These are phyloP conservation scores for Oryzias javanicus DNA, from an alignment of 2,113 vertebrate genomes.

Conservation along the genomic window DNA sequence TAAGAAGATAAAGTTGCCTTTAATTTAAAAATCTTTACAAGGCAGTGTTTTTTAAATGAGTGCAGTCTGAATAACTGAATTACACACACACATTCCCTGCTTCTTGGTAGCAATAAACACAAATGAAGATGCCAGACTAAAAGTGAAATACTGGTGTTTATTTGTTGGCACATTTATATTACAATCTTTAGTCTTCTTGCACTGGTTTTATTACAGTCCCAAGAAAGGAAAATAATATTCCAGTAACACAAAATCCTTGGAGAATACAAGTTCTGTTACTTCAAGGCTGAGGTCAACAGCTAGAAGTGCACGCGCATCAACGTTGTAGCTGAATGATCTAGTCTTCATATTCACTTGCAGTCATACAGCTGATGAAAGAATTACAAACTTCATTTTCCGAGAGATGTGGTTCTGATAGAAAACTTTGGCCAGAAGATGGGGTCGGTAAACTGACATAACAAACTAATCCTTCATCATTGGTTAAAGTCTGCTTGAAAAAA, in stretches of 20 bases:
- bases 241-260: constrained; percentile 64
- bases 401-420: constrained; percentile 26
- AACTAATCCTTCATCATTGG: constrained; percentile 20
- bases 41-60: too few relatives aligned
- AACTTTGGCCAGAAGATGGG: constrained; percentile 56
- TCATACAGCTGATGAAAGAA: constrained; percentile 8
- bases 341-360: background rate
- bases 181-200: constrained; percentile 81
- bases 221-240: constrained; percentile 61
- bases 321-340: background rate
- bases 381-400: constrained; percentile 30
- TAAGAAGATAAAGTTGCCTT: too few relatives aligned
- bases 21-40: too few relatives aligned
- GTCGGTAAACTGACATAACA: constrained; percentile 11
- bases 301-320: constrained; percentile 29
- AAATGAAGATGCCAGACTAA: constrained; percentile 14
- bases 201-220: constrained; percentile 76
- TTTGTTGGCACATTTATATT: constrained; percentile 85
- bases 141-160: constrained; percentile 86
- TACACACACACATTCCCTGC: too few relatives aligned
- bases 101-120: background rate
- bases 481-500: constrained; percentile 11
- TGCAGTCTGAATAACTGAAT: too few relatives aligned
- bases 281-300: constrained; percentile 55
- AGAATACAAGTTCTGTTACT: constrained; percentile 49